These are phyloP conservation scores for Huso huso DNA, from an alignment of 2,797 vertebrate genomes.

Conservation along the genomic window DNA sequence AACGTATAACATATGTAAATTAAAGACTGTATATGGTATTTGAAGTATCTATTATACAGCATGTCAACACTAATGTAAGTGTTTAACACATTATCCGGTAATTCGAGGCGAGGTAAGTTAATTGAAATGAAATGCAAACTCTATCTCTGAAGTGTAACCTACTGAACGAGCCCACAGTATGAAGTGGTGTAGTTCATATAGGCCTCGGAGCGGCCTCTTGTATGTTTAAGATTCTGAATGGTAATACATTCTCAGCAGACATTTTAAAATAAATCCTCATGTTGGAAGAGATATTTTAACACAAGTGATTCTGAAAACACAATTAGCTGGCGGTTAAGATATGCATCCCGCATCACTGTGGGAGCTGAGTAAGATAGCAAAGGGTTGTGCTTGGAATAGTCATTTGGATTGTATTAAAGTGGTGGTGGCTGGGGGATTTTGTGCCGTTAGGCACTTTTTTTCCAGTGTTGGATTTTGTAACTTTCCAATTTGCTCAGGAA, in stretches of 20 bases:
- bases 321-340: background rate
- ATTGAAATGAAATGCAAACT: too few species aligned
- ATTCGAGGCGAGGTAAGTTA: too few species aligned
- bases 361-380: background rate
- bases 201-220: background rate
- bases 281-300: background rate
- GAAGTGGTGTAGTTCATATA: too few species aligned
- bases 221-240: background rate
- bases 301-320: background rate
- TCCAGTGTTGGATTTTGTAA: background rate
- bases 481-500: conserved; percentile 6
- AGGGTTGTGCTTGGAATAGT: background rate
- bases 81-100: too few species aligned
- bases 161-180: too few species aligned
- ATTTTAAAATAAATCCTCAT: background rate
- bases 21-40: too few species aligned
- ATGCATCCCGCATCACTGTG: too few species aligned
- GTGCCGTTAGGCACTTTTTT: background rate
- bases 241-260: background rate
- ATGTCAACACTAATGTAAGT: too few species aligned
- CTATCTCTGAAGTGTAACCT: too few species aligned
- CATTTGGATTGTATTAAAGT: background rate
- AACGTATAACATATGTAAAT: too few species aligned
- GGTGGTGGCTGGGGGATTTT: background rate
- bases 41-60: too few species aligned